Base-by-base conservation (phyloP, 2,797 vertebrate species). In the Rhinophrynus dorsalis region DNA sequence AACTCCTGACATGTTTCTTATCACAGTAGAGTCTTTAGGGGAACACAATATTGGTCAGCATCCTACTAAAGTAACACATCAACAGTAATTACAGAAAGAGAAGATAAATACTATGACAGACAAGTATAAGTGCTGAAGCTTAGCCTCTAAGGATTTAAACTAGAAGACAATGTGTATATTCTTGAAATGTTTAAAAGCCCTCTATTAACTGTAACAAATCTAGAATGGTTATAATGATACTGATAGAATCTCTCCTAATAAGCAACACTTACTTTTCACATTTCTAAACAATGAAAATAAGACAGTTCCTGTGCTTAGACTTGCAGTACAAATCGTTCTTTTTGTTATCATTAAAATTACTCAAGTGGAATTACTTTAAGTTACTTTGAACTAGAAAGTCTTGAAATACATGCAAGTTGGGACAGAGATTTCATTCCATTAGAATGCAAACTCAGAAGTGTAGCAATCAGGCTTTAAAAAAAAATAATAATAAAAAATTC, bases 31-130 rank as follows among this genome's bases (percentile, higher is more conserved):
- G 21, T 47, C 57, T 75, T 59, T n/a, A 72, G 32, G 9, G 35
- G 68, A 73, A 75, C 40, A 72, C 47, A 57, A 77, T 69, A 60
- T 45, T 45, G 7, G 3, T 74, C 20, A 38, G 35, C 40, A 38
- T n/a, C 42, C 18, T 60, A 59, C 12, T 51, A 74, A 58, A 68
- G 32, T 38, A 74, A 60, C 35, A 35, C 32, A 52, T 58, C 56
- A 64, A 59, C 21, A 51, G 59, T 42, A 63, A 75, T 65, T 66
- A 61, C 35, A 68, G 45, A 11, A 51, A 38, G 20, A 37, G 33
- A n/a, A 33, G 12, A 62, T 45, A 23, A 21, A 60, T 74, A 21
- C 52, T 61, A 5, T 40, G 58, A 11, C 23, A 67, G 55, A 57
- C 64, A 51, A 58, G 13, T 24, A 32, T 73, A 15, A 52, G 21